Conservation (phyloP, 1,140 invertebrate species). For the Drosophila virilis region DNA sequence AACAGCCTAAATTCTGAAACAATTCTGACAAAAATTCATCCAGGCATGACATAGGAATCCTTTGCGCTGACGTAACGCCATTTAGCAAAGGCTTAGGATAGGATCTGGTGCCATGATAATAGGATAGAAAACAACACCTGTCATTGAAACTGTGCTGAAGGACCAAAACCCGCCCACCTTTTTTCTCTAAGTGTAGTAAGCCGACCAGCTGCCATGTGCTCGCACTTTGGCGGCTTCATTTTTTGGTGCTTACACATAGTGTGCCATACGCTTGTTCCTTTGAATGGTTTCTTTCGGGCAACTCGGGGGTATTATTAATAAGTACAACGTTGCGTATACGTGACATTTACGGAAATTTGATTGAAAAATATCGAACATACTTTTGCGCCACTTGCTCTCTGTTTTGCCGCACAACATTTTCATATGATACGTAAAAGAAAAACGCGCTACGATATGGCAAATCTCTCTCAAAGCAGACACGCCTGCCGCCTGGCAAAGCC, state of each 20-base stretch:
- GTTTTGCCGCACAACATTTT: constrained; percentile 42
- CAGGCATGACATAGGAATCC: not conserved
- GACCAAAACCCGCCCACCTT: not conserved
- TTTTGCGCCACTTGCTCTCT: constrained; percentile 48
- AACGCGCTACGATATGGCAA: constrained; percentile 54
- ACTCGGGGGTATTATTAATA: constrained; percentile 66
- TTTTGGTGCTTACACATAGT: constrained; percentile 17
- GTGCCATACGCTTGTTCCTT: constrained; percentile 4
- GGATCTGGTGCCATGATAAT: not conserved
- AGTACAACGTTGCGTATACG: constrained; percentile 73
- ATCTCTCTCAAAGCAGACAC: constrained; percentile 26
- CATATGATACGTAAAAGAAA: constrained; percentile 69
- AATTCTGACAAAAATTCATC: not conserved
- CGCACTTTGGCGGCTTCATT: constrained; percentile 12
- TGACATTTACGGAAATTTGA: constrained; percentile 81
- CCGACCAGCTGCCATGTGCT: not conserved
- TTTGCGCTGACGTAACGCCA: not conserved
- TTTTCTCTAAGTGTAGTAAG: constrained; percentile 24
- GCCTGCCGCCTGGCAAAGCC: not conserved
- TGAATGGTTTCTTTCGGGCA: constrained; percentile 1
- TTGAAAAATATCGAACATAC: constrained; percentile 79
- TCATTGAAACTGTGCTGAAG: no score
- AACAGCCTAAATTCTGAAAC: not conserved
- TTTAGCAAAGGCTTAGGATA: constrained; percentile 1
- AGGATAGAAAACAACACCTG: not conserved